Conservation (phyloP, 2,113 vertebrate genomes). For the Rhombomys opimus region DNA sequence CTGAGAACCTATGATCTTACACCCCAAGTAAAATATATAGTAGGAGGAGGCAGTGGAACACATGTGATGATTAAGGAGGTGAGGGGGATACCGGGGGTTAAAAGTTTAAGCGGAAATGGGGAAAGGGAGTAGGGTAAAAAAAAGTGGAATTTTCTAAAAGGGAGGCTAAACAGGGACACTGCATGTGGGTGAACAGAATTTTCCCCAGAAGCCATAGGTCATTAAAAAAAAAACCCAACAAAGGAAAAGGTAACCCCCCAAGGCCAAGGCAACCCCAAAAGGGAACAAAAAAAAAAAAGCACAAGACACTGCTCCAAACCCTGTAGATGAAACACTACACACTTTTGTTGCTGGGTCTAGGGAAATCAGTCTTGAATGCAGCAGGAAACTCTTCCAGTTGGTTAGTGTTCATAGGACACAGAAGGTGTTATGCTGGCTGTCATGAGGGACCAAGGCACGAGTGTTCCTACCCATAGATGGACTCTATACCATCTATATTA, state of each 20-base stretch:
- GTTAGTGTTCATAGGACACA: neutral
- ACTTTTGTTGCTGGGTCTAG: too few relatives aligned
- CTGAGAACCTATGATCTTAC: neutral
- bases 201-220: neutral
- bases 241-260: neutral
- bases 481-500: neutral
- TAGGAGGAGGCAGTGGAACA: neutral
- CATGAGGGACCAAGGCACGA: neutral
- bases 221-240: neutral
- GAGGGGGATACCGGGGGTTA: neutral
- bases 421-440: neutral
- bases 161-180: neutral
- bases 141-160: neutral
- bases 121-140: neutral
- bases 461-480: neutral
- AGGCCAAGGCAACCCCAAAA: accelerated
- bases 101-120: neutral
- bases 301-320: neutral
- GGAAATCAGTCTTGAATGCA: neutral
- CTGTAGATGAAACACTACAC: neutral
- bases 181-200: neutral
- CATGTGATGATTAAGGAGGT: neutral
- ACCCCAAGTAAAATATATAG: neutral
- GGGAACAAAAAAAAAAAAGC: too few relatives aligned
- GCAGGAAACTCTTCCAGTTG: neutral